Percentiles rank a stretch among this genome's conserved stretches.
phyloP scores from a whole-genome alignment of 2,888 invertebrate genomes.

The Miltochrista miniata region DNA sequence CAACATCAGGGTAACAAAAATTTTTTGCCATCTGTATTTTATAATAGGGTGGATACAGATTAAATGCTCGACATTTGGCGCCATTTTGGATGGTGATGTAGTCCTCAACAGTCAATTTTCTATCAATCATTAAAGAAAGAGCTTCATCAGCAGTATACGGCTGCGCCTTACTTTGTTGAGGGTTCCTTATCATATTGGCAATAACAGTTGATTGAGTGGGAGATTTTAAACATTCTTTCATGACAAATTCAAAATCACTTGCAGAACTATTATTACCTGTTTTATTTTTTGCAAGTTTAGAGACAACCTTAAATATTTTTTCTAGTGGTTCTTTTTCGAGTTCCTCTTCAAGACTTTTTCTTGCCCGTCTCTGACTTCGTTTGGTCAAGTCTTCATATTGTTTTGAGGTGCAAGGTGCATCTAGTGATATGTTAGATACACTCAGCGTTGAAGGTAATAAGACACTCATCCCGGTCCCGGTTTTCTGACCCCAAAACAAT shows the following conservation, averaged over 20 bases:
- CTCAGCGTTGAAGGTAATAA: not conserved
- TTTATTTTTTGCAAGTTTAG: not conserved
- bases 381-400: not conserved
- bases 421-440: not conserved
- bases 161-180: not conserved
- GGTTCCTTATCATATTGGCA: not conserved
- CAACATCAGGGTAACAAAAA: not conserved
- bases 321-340: not conserved
- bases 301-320: not conserved
- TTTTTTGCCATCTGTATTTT: not conserved
- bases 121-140: constrained; percentile 4
- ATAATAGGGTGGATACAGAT: constrained; percentile 7
- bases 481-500: too few relatives aligned
- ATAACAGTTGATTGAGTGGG: not conserved
- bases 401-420: not conserved
- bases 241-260: not conserved
- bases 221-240: not conserved
- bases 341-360: not conserved
- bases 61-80: constrained; percentile 2
- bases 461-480: too few relatives aligned
- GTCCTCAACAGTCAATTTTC: constrained; percentile 10
- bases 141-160: constrained; percentile 8
- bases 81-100: constrained; percentile 1
- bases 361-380: not conserved
- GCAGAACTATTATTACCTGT: not conserved